Evolutionary conservation across 2,888 invertebrate genomes (phyloP).

Genomic region (Candidula unifasciata): DNA sequence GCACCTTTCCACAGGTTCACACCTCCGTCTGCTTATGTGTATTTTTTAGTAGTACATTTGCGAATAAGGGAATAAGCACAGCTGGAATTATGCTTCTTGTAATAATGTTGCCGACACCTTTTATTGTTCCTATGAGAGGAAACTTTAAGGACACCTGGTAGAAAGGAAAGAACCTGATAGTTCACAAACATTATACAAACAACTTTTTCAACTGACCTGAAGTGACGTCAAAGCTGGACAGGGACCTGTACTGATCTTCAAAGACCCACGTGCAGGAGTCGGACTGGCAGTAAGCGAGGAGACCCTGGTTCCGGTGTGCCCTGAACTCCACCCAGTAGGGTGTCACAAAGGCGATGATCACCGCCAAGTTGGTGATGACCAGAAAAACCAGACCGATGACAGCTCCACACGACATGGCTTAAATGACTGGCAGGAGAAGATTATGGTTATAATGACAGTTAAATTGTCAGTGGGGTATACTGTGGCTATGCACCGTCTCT

Average conservation of each 20-base stretch:
- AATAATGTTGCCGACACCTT: too few species aligned
- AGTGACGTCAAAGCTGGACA: slow-evolving; percentile 9
- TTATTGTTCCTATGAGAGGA: too few species aligned
- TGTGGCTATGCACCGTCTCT: too few species aligned
- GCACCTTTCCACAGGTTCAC: too few species aligned
- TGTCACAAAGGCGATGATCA: slow-evolving; percentile 47
- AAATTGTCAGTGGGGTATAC: too few species aligned
- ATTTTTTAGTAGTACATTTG: too few species aligned
- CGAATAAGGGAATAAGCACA: too few species aligned
- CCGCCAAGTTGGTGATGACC: slow-evolving; percentile 65
- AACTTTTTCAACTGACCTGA: slow-evolving; percentile 33
- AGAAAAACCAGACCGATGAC: slow-evolving; percentile 65
- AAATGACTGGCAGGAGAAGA: background rate
- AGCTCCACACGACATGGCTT: slow-evolving; percentile 61
- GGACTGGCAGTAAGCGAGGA: slow-evolving; percentile 62
- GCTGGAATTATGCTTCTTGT: too few species aligned
- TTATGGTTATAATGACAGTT: background rate
- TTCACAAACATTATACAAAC: background rate
- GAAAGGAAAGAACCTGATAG: background rate
- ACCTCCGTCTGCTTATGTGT: too few species aligned
- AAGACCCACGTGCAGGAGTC: slow-evolving; percentile 63
- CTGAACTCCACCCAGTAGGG: slow-evolving; percentile 49
- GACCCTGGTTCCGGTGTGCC: slow-evolving; percentile 56
- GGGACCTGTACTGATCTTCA: slow-evolving; percentile 52
- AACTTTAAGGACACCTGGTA: too few species aligned